Percentiles rank a stretch among this genome's conserved stretches.
These are phyloP conservation scores for Hemichromis elongatus DNA, from an alignment of 2,113 vertebrate genomes.

Conservation along the genomic window DNA sequence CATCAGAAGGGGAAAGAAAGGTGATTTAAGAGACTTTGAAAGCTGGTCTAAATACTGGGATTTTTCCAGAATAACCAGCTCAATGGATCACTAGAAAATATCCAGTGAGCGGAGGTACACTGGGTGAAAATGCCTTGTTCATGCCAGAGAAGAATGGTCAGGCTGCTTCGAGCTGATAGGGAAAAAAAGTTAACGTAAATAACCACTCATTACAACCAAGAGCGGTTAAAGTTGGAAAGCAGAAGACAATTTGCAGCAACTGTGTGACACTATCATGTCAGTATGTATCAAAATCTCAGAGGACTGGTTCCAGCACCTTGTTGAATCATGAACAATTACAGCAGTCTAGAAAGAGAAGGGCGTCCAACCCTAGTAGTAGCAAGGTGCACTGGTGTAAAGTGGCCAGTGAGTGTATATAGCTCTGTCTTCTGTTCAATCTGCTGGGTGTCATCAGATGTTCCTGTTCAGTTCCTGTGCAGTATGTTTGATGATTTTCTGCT, in stretches of 20 bases:
- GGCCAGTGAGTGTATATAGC: not conserved
- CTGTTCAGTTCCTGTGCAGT: not conserved
- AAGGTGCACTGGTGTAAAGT: accelerated
- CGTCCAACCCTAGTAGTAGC: accelerated
- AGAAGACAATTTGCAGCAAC: not conserved
- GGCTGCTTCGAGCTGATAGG: not conserved
- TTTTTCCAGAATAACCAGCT: not conserved
- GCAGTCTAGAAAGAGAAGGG: not conserved
- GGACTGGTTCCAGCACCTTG: not conserved
- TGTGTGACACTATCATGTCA: not conserved
- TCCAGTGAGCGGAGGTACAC: not conserved
- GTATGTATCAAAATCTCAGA: not conserved
- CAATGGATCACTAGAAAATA: not conserved
- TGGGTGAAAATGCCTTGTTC: not conserved
- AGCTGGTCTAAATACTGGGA: not conserved
- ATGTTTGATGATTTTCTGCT: not conserved
- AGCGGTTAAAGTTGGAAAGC: not conserved
- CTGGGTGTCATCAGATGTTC: not conserved
- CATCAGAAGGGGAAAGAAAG: accelerated
- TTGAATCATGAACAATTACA: not conserved
- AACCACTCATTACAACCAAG: not conserved
- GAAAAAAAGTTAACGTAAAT: not conserved
- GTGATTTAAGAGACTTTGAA: not conserved
- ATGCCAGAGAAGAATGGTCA: not conserved
- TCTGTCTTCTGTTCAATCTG: not conserved